These are phyloP conservation scores for Microcebus ravelobensis DNA, from an alignment of 2,113 vertebrate species.

Conservation along the genomic window DNA sequence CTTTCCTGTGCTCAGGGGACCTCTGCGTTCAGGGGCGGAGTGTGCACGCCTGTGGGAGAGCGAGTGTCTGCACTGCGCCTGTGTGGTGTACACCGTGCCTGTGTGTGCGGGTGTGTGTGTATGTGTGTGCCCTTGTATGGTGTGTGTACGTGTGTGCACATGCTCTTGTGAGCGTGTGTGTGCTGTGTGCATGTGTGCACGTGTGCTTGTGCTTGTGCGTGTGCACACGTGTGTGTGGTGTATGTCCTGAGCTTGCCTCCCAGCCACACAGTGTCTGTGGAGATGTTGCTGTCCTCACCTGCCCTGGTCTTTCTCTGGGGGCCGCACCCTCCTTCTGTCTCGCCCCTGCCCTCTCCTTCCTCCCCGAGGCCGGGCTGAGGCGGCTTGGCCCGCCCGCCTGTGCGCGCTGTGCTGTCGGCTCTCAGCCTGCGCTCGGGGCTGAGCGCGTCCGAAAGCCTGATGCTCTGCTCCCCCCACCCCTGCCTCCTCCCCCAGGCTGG, in stretches of 20 bases:
- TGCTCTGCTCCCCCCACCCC: not conserved
- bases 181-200: not conserved
- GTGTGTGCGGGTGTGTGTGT: not conserved
- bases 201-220: not conserved
- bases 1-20: not conserved
- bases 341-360: not conserved
- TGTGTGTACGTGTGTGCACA: not conserved
- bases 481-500: not conserved
- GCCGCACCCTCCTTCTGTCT: not conserved
- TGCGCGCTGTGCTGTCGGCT: not conserved
- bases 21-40: not conserved
- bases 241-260: not conserved
- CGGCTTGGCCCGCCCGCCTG: no score
- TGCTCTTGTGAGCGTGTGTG: not conserved
- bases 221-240: not conserved
- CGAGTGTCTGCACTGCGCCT: not conserved
- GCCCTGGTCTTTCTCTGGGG: not conserved
- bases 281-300: not conserved
- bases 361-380: not conserved
- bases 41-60: not conserved
- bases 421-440: not conserved
- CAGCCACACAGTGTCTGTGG: not conserved
- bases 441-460: not conserved
- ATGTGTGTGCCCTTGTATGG: no score
- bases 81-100: not conserved